phyloP scores from a whole-genome alignment of 1,140 invertebrate species.

The Lepidurus arcticus region DNA sequence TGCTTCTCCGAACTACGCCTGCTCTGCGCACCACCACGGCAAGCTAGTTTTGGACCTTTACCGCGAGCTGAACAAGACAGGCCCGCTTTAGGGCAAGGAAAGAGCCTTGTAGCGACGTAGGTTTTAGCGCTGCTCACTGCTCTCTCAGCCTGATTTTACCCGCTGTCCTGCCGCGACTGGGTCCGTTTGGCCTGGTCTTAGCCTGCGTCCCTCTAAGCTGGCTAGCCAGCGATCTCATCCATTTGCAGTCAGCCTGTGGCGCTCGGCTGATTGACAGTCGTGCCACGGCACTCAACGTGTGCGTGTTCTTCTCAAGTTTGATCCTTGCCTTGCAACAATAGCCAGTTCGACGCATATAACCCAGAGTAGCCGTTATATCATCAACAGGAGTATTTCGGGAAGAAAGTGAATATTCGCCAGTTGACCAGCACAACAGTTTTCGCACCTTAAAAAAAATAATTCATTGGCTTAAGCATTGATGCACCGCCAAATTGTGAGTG shows the following conservation, averaged over 20 bases:
- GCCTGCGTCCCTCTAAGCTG: slow-evolving; percentile 20
- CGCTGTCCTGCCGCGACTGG: slow-evolving; percentile 6
- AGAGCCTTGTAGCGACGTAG: neutral
- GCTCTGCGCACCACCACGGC: neutral
- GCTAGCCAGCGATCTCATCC: slow-evolving; percentile 17
- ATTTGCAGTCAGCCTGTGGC: slow-evolving; percentile 20
- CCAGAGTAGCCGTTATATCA: neutral
- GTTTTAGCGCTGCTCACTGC: neutral
- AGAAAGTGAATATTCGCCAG: neutral
- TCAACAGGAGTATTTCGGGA: neutral
- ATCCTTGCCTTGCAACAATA: neutral
- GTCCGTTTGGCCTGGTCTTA: neutral
- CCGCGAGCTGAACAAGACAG: neutral
- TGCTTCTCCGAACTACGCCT: neutral
- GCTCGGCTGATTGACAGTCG: slow-evolving; percentile 20
- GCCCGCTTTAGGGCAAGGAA: slow-evolving; percentile 3
- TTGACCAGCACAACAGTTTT: neutral
- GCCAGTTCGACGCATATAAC: slow-evolving; percentile 11
- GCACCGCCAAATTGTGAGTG: neutral
- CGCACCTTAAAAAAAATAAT: neutral
- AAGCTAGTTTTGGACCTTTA: neutral
- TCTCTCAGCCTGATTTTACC: neutral
- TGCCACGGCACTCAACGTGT: slow-evolving; percentile 20
- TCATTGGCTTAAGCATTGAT: neutral
- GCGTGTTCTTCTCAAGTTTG: slow-evolving; percentile 12